phyloP scores from a whole-genome alignment of 2,113 vertebrate genomes.

The Potamarius usumacintae region DNA sequence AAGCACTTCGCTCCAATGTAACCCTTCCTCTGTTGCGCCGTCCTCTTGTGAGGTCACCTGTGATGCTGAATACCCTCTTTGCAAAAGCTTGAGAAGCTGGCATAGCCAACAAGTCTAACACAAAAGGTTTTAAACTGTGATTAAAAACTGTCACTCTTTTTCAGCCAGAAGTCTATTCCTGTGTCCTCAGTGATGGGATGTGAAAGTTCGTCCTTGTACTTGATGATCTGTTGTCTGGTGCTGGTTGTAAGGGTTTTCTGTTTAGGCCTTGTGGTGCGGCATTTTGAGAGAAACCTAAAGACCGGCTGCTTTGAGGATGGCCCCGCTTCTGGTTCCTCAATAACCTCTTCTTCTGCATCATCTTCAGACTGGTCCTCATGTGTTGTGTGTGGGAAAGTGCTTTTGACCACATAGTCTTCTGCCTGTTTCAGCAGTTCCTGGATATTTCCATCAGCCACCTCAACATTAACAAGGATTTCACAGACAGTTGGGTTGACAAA shows the following conservation, averaged over 20 bases:
- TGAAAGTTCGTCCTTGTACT: constrained; percentile 49
- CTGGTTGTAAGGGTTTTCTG: neutral
- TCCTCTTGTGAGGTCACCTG: constrained; percentile 47
- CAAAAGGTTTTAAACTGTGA: neutral
- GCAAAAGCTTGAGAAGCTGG: constrained; percentile 46
- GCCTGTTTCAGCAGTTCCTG: constrained; percentile 33
- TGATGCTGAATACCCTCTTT: constrained; percentile 47
- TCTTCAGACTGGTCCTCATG: constrained; percentile 19
- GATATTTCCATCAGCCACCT: constrained; percentile 40
- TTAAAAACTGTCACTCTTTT: neutral
- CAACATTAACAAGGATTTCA: constrained; percentile 28
- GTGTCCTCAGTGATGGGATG: constrained; percentile 37
- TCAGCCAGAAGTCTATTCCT: constrained; percentile 41
- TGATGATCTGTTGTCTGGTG: constrained; percentile 35
- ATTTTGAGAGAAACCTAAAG: constrained; percentile 35
- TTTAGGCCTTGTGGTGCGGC: constrained; percentile 30
- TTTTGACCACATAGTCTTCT: constrained; percentile 18
- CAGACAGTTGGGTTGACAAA: constrained; percentile 43
- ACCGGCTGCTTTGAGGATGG: constrained; percentile 21
- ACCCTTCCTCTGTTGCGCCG: constrained; percentile 35
- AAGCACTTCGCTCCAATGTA: constrained; percentile 32
- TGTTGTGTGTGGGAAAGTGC: neutral
- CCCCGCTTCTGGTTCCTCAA: constrained; percentile 33
- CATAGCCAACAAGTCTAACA: constrained; percentile 21
- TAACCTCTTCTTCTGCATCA: constrained; percentile 24